Base-by-base conservation (phyloP, 2,888 invertebrate species). In the Acronicta leporina region DNA sequence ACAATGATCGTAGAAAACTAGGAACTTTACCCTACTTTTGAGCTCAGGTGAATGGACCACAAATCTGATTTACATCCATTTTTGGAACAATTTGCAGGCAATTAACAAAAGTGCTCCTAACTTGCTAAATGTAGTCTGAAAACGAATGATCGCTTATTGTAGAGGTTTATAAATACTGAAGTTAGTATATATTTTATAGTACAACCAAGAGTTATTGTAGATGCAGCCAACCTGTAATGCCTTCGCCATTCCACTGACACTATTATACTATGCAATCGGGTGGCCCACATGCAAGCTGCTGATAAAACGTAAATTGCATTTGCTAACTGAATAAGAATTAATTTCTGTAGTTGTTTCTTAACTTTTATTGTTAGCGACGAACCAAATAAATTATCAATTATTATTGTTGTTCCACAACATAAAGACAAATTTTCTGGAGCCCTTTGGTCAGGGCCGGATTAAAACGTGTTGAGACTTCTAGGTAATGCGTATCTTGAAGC, bases 21-120 rank as follows among this genome's bases (percentile, higher is more conserved):
- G 5, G 11, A 33, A 58, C 42, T 38, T 20, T 48, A 58, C 20
- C 40, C 48, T 9, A 53, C 33, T 46, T 46, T 48, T 25, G 48
- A 53, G 35, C 15, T 25, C 16, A 20, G 41, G 50, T 46, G 46
- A 44, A 43, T 44, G 55, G 33, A 47, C 43, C 42, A 67, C 49
- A 33, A 62, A 76, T 73, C 53, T 46, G 48, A 64, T 68, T 73
- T 42, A 42, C 57, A 73, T 62, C 64, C 64, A 76, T 41, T 6
- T 58, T 42, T 16, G 30, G 41, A 60, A 44, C 51, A 63, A 58
- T 54, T 63, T 54, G 45, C 43, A 45, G 42, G 44, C 63, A 59
- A 51, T 53, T 53, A 53, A 50, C 68, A 59, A 59, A 10, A 47
- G 41, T 30, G 46, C 42, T 35, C 54, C 20, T 16, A 33, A 55